A percentile compares a stretch with the other conserved stretches of the same genome.
These are phyloP conservation scores for Clarias magur DNA, from an alignment of 2,113 vertebrate species.

Conservation along the genomic window DNA sequence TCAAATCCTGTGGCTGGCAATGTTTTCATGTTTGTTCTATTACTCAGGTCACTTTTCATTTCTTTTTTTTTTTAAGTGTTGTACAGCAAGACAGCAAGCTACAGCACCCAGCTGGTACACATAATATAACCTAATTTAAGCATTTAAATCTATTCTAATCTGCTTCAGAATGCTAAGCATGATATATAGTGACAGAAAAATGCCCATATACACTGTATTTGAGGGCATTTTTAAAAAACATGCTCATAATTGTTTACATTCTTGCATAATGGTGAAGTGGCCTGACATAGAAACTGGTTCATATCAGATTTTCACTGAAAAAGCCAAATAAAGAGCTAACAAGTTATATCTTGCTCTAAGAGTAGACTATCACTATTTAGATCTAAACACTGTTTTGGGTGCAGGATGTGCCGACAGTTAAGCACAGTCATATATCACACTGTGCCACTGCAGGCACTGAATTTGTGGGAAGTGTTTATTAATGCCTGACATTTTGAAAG, in stretches of 20 bases:
- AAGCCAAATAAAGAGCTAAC: constrained; percentile 58
- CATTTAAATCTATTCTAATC: background rate
- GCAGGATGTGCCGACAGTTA: constrained; percentile 31
- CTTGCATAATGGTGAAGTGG: background rate
- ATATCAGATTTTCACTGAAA: constrained; percentile 16
- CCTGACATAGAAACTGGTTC: background rate
- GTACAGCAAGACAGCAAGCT: background rate
- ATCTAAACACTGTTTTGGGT: constrained; percentile 37
- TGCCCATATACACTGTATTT: too few relatives aligned
- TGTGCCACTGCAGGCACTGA: constrained; percentile 1
- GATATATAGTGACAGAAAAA: too few relatives aligned
- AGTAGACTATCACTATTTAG: constrained; percentile 47
- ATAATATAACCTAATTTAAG: background rate
- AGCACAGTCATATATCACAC: constrained; percentile 33
- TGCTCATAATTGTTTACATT: background rate
- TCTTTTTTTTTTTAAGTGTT: background rate
- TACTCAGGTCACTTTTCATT: background rate
- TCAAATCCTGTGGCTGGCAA: background rate
- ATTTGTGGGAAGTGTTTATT: constrained; percentile 45
- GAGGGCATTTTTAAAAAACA: background rate
- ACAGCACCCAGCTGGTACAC: background rate
- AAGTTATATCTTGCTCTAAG: background rate
- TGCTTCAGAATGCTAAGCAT: background rate
- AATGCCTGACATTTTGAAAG: constrained; percentile 28
- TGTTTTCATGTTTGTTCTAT: background rate